phyloP scores from a whole-genome alignment of 2,797 vertebrate species.

The Aythya fuligula region DNA sequence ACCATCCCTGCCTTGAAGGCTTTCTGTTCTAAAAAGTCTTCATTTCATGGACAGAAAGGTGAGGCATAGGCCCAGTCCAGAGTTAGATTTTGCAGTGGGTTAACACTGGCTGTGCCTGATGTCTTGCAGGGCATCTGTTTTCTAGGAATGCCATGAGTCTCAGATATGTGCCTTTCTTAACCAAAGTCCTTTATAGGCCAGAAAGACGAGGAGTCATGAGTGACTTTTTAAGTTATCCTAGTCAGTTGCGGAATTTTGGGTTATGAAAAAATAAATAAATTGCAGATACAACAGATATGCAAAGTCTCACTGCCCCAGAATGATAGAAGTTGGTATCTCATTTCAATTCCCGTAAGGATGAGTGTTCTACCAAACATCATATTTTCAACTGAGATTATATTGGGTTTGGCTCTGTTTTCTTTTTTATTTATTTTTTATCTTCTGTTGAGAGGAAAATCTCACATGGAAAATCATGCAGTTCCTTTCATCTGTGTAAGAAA shows the following conservation, averaged over 20 bases:
- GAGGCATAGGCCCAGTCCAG: background rate
- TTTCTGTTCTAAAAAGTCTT: conserved; percentile 41
- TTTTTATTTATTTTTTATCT: background rate
- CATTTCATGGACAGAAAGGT: background rate
- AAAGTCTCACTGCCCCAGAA: background rate
- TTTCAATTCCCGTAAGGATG: background rate
- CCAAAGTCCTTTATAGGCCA: background rate
- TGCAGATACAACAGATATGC: background rate
- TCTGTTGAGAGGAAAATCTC: background rate
- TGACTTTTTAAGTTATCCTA: background rate
- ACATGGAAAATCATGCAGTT: background rate
- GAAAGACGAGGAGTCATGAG: background rate
- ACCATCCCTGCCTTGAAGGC: conserved; percentile 7
- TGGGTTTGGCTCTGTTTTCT: background rate
- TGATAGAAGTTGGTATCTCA: background rate
- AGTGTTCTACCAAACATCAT: background rate
- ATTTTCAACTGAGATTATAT: background rate
- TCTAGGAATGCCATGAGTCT: background rate
- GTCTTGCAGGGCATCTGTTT: background rate
- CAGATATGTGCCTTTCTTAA: background rate
- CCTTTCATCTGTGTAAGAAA: conserved; percentile 34
- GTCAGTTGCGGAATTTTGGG: background rate
- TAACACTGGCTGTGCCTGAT: background rate
- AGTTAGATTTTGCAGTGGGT: background rate
- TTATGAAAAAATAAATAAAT: background rate